Evolutionary conservation across 2,113 vertebrate species (phyloP).

Genomic region (Irena cyanogastra): DNA sequence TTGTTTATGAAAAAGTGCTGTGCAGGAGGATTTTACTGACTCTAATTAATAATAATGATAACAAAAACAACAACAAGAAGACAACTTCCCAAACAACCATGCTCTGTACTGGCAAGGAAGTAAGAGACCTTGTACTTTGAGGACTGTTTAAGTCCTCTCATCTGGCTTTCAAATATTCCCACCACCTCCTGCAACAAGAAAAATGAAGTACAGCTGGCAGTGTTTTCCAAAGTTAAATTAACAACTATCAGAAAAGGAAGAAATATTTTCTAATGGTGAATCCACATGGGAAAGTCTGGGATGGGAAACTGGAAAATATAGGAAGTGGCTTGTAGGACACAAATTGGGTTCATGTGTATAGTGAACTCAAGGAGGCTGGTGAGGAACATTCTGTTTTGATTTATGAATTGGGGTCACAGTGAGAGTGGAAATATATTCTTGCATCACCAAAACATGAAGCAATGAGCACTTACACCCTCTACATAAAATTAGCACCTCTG

Average conservation of each 20-base stretch:
- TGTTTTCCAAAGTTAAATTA: background rate
- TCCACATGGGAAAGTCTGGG: background rate
- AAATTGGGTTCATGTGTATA: background rate
- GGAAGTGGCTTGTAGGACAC: background rate
- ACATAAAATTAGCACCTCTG: background rate
- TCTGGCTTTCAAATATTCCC: background rate
- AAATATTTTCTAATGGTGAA: background rate
- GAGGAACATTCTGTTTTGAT: background rate
- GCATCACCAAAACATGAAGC: background rate
- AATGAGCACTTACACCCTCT: background rate
- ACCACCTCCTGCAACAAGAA: background rate
- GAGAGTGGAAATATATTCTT: background rate
- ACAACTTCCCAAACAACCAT: background rate
- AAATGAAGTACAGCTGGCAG: background rate
- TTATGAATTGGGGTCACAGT: background rate
- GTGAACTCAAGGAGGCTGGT: background rate
- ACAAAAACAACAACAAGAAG: background rate
- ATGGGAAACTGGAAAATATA: background rate
- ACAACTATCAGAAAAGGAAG: background rate
- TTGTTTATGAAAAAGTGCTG: background rate
- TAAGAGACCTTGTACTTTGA: background rate
- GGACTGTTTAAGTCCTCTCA: background rate
- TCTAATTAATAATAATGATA: background rate
- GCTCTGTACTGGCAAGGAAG: background rate
- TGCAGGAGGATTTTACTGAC: background rate